Evolutionary conservation across 35 echinoderm and acorn worm species (phyloP).

Genomic region (Patiria miniata): DNA sequence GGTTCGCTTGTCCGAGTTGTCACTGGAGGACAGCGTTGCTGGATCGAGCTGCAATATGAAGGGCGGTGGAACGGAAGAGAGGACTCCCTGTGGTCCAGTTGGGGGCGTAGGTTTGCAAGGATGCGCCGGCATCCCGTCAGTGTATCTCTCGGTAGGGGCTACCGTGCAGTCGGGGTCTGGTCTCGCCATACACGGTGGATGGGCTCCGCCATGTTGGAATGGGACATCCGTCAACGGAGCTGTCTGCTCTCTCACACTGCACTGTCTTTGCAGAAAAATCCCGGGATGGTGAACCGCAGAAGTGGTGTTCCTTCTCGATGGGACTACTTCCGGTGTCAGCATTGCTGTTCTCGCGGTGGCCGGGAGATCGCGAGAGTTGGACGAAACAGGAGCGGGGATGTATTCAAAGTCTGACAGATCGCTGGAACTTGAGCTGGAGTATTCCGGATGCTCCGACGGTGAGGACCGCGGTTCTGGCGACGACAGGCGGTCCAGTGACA

Average conservation of each 20-base stretch:
- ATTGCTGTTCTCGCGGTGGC: neutral
- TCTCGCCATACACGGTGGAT: neutral
- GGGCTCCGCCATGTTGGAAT: neutral
- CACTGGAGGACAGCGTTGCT: neutral
- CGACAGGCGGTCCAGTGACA: slow-evolving; percentile 27
- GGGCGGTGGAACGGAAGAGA: neutral
- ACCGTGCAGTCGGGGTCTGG: neutral
- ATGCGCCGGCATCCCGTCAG: neutral
- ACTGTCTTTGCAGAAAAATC: neutral
- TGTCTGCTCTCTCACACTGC: neutral
- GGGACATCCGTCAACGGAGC: neutral
- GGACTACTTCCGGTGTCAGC: neutral
- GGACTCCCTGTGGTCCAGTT: neutral
- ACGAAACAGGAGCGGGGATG: neutral
- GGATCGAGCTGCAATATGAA: neutral
- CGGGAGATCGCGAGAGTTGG: neutral
- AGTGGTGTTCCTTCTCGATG: neutral
- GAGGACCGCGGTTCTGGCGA: slow-evolving; percentile 23
- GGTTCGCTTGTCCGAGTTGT: neutral
- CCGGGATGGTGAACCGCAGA: too few species aligned
- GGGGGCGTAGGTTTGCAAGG: neutral
- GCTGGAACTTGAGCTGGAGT: slow-evolving; percentile 2
- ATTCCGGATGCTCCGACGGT: slow-evolving; percentile 7
- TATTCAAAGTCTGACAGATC: slow-evolving; percentile 34
- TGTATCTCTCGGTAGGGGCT: neutral